Percentiles rank a stretch among this genome's conserved stretches.
phyloP scores from a whole-genome alignment of 2,797 vertebrate species.

The Coranthus polyacanthus region DNA sequence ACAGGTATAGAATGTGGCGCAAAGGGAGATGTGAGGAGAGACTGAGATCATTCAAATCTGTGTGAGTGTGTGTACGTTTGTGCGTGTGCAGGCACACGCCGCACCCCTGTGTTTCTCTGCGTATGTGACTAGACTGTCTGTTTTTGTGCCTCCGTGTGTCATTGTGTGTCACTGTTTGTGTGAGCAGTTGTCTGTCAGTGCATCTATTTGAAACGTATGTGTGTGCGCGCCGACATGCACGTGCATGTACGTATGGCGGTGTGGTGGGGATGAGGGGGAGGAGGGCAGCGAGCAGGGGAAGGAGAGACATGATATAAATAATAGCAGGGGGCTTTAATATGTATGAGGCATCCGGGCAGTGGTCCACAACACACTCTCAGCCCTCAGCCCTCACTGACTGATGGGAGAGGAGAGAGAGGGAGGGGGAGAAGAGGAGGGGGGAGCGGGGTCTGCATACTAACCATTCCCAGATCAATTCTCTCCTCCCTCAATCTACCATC shows the following conservation, averaged over 20 bases:
- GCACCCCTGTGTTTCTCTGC: slow-evolving; percentile 55
- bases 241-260: slow-evolving; percentile 66
- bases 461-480: slow-evolving; percentile 88
- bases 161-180: slow-evolving; percentile 77
- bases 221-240: slow-evolving; percentile 36
- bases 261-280: slow-evolving; percentile 51
- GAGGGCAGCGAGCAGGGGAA: slow-evolving; percentile 71
- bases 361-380: slow-evolving; percentile 88
- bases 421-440: slow-evolving; percentile 32
- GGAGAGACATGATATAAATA: slow-evolving; percentile 85
- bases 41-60: slow-evolving; percentile 74
- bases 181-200: slow-evolving; percentile 69
- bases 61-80: slow-evolving; percentile 15
- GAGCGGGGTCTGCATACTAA: slow-evolving; percentile 86
- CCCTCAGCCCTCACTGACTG: slow-evolving; percentile 85
- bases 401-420: slow-evolving; percentile 82
- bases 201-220: slow-evolving; percentile 44
- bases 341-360: slow-evolving; percentile 89
- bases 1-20: slow-evolving; percentile 75
- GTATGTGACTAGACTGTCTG: slow-evolving; percentile 78
- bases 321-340: slow-evolving; percentile 88
- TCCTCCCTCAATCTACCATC: slow-evolving; percentile 78
- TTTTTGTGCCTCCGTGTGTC: slow-evolving; percentile 64
- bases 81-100: slow-evolving; percentile 36
- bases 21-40: slow-evolving; percentile 69